phyloP scores from a whole-genome alignment of 2,113 vertebrate species.

The Suncus etruscus region DNA sequence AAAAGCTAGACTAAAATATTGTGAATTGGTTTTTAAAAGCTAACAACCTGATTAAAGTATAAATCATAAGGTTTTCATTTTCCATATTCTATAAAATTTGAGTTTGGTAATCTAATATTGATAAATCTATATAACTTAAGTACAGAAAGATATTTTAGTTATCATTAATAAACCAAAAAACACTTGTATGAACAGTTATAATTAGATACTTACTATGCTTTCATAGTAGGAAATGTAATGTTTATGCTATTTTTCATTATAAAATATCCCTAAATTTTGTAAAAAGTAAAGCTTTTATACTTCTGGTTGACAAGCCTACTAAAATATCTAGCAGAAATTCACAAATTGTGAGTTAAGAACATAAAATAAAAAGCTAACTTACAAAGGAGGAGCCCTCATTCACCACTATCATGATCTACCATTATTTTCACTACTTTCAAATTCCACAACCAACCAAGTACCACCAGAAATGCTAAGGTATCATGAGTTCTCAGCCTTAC shows the following conservation, averaged over 20 bases:
- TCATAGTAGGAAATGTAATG: background rate
- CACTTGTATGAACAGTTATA: background rate
- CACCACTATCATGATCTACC: background rate
- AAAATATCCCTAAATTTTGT: background rate
- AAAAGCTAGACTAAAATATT: conserved; percentile 25
- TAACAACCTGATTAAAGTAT: conserved; percentile 19
- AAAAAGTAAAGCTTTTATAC: background rate
- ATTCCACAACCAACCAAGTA: rapidly evolving
- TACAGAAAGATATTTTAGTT: conserved; percentile 19
- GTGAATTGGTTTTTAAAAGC: conserved; percentile 1
- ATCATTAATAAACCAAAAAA: background rate
- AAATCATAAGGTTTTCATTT: conserved; percentile 2
- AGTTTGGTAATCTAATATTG: conserved; percentile 30
- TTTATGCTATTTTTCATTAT: background rate
- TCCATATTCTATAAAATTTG: conserved; percentile 7
- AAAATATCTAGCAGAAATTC: conserved; percentile 28
- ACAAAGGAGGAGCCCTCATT: background rate
- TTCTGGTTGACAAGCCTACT: background rate
- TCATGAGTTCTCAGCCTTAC: background rate
- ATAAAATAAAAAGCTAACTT: background rate
- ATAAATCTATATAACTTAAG: background rate
- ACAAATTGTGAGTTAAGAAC: background rate
- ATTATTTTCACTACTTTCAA: background rate
- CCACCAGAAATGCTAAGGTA: background rate
- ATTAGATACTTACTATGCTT: background rate